Conservation (phyloP, 64 coral and sea anemone species). For the Dendronephthya gigantea region DNA sequence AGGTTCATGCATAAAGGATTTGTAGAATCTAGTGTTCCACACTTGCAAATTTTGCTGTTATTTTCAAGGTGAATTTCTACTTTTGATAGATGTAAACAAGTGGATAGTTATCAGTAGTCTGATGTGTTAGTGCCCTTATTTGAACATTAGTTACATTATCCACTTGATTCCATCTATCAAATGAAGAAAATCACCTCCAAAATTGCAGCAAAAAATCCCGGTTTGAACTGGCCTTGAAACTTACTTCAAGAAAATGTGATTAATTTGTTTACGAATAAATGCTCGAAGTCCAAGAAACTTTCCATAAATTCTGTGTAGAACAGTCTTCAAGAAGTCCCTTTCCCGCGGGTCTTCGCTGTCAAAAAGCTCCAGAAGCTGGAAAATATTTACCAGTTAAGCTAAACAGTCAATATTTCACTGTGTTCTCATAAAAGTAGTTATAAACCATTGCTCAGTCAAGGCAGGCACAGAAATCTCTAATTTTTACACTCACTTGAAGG, state of each 20-base stretch:
- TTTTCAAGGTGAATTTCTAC: too few relatives aligned
- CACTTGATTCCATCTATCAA: too few relatives aligned
- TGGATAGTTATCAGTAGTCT: too few relatives aligned
- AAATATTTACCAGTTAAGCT: too few relatives aligned
- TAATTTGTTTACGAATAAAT: constrained; percentile 99
- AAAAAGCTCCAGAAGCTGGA: constrained; percentile 86
- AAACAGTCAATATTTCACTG: too few relatives aligned
- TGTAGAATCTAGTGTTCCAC: background rate
- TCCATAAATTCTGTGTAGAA: constrained; percentile 97
- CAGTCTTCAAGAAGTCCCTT: constrained; percentile 95
- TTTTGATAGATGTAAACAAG: too few relatives aligned
- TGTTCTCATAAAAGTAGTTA: too few relatives aligned
- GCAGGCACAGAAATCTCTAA: too few relatives aligned
- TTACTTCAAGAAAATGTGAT: constrained; percentile 97
- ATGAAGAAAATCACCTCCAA: background rate
- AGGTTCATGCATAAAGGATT: background rate
- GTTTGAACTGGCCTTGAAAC: background rate
- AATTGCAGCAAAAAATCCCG: background rate
- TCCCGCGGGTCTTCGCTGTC: constrained; percentile 98
- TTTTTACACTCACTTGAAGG: constrained; percentile 55
- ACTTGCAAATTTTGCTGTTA: too few relatives aligned
- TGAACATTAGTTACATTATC: too few relatives aligned
- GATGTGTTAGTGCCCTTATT: too few relatives aligned
- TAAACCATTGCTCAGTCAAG: too few relatives aligned
- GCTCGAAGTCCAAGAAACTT: constrained; percentile 96